A percentile compares a stretch with the other conserved stretches of the same genome.
Conservation (phyloP, 2,113 vertebrate species). For the Dicentrarchus labrax region DNA sequence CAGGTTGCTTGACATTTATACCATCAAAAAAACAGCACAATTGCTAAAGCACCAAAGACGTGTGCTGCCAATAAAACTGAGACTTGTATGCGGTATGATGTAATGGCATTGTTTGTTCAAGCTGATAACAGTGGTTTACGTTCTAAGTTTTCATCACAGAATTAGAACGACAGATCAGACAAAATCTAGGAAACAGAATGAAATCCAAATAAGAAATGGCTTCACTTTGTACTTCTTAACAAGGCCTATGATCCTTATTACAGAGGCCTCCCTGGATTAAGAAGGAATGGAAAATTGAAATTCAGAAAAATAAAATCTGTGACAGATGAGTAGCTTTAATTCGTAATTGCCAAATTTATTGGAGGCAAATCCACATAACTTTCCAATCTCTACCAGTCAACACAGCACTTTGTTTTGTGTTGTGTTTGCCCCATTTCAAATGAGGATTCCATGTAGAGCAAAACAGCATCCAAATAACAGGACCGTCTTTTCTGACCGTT, state of each 20-base stretch:
- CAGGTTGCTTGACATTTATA: constrained; percentile 49
- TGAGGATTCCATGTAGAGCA: constrained; percentile 1
- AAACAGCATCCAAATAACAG: neutral
- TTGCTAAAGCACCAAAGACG: constrained; percentile 60
- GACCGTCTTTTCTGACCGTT: constrained; percentile 49
- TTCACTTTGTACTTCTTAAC: neutral
- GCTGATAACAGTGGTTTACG: constrained; percentile 24
- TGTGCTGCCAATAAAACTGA: constrained; percentile 39
- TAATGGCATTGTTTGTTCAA: constrained; percentile 33
- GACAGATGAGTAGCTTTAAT: neutral
- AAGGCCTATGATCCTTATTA: too few relatives aligned
- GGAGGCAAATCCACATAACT: neutral
- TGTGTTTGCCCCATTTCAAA: neutral
- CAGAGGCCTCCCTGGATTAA: neutral
- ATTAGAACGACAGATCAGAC: constrained; percentile 68
- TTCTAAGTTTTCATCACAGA: constrained; percentile 40
- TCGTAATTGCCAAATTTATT: neutral
- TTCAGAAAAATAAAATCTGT: neutral
- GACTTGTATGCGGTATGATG: constrained; percentile 44
- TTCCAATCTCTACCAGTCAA: neutral
- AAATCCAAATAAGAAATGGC: neutral
- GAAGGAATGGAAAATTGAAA: neutral
- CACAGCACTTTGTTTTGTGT: neutral
- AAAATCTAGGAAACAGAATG: neutral
- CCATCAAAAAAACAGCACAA: constrained; percentile 56